Evolutionary conservation across 2,113 vertebrate species (phyloP).

Genomic region (Ivindomyrus marchei): DNA sequence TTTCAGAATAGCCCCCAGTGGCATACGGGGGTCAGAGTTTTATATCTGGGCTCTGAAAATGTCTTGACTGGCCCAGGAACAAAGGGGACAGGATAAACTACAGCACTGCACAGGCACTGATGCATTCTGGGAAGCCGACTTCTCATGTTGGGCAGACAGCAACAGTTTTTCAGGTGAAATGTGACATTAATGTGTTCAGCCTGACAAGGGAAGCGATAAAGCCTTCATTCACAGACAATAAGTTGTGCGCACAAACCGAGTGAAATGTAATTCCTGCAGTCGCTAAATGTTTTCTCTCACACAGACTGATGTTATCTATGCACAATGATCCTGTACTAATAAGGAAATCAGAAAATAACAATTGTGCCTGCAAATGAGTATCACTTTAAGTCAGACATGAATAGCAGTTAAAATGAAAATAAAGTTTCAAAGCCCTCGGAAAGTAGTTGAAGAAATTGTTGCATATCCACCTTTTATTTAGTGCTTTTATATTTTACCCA

Average conservation of each 20-base stretch:
- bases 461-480: background rate
- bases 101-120: background rate
- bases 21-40: constrained; percentile 71
- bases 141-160: background rate
- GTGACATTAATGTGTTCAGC: background rate
- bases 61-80: constrained; percentile 42
- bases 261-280: background rate
- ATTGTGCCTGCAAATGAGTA: background rate
- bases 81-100: background rate
- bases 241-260: background rate
- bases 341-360: background rate
- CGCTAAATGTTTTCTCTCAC: background rate
- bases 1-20: constrained; percentile 62
- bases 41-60: constrained; percentile 54
- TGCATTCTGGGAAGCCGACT: background rate
- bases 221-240: background rate
- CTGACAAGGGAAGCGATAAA: background rate
- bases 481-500: background rate
- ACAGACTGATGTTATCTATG: background rate
- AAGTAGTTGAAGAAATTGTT: background rate
- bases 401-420: background rate
- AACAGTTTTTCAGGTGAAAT: background rate
- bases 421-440: background rate
- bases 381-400: background rate
- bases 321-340: background rate